Conservation (phyloP, 1,140 invertebrate species). For the Adelges cooleyi region DNA sequence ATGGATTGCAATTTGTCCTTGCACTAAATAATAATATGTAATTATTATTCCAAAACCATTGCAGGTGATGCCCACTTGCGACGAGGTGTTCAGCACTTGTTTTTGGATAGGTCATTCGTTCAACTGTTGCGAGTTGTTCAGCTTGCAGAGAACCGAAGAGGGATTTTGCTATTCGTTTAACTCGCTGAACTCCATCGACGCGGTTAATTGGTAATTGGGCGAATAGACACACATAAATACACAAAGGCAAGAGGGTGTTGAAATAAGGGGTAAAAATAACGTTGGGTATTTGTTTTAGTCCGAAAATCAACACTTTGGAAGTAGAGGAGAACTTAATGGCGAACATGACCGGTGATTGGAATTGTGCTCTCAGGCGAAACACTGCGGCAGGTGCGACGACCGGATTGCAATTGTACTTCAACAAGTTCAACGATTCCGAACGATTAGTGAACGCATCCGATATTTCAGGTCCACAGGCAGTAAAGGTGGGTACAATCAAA, state of each 20-base stretch:
- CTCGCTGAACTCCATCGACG: slow-evolving; percentile 32
- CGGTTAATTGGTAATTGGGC: slow-evolving; percentile 26
- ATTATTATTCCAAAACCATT: not conserved
- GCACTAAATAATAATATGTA: not conserved
- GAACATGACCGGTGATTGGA: not conserved
- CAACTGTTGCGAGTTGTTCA: slow-evolving; percentile 36
- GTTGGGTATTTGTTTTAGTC: slow-evolving; percentile 1
- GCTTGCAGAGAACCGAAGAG: slow-evolving; percentile 35
- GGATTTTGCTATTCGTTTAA: slow-evolving; percentile 38
- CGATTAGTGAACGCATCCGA: slow-evolving; percentile 27
- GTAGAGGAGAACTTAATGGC: not conserved
- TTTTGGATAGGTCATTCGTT: slow-evolving; percentile 35
- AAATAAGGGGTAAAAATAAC: too few relatives aligned
- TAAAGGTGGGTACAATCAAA: slow-evolving; percentile 31
- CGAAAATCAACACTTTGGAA: not conserved
- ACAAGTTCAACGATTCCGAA: slow-evolving; percentile 29
- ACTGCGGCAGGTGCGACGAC: slow-evolving; percentile 33
- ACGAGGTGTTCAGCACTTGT: slow-evolving; percentile 35
- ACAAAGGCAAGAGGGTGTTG: too few relatives aligned
- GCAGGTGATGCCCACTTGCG: slow-evolving; percentile 34
- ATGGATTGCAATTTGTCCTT: not conserved
- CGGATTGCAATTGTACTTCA: slow-evolving; percentile 35
- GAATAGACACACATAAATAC: too few relatives aligned
- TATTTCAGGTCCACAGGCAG: slow-evolving; percentile 30
- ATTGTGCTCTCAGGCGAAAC: slow-evolving; percentile 30